These are phyloP conservation scores for Labeo catla DNA, from an alignment of 2,113 vertebrate species.

Conservation along the genomic window DNA sequence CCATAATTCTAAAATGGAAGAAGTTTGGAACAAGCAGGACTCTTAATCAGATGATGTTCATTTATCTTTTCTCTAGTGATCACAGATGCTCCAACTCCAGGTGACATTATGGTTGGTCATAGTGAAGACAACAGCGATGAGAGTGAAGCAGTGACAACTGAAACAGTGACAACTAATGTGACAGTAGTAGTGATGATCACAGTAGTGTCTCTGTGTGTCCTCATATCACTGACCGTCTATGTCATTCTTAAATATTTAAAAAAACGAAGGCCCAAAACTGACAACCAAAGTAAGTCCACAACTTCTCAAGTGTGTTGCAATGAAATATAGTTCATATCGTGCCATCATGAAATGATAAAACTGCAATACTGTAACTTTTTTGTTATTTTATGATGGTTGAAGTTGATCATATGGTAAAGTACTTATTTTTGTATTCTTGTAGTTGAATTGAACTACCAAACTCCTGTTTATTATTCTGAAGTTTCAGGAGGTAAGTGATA, in stretches of 20 bases:
- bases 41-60: neutral
- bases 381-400: no score
- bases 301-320: neutral
- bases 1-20: no score
- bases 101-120: neutral
- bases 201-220: neutral
- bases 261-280: neutral
- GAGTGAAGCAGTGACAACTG: neutral
- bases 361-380: neutral
- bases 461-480: neutral
- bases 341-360: neutral
- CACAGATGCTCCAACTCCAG: neutral
- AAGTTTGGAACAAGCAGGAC: no score
- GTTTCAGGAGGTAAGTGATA: conserved; percentile 13
- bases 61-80: neutral
- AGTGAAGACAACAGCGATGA: neutral
- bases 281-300: neutral
- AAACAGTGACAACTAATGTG: neutral
- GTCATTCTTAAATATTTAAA: neutral
- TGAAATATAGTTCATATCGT: neutral
- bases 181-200: neutral
- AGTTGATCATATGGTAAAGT: neutral
- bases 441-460: neutral
- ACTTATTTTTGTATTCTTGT: neutral
- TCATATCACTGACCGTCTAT: neutral